A percentile compares a stretch with the other conserved stretches of the same genome.
These are phyloP conservation scores for Odontophorus gujanensis DNA, from an alignment of 2,113 vertebrate genomes.

Conservation along the genomic window DNA sequence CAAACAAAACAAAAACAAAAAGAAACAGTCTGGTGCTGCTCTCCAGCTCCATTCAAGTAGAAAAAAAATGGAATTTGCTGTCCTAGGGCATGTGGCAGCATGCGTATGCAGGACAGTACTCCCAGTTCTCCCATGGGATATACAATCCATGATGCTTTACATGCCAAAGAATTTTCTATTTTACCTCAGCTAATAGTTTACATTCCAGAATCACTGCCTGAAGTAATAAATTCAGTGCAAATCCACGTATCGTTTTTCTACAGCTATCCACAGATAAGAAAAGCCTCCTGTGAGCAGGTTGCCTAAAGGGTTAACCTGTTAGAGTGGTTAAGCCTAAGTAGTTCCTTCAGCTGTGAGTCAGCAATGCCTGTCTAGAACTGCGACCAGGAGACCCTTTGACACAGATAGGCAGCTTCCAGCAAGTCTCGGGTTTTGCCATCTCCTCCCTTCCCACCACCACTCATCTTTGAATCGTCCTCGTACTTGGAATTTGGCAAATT, in stretches of 20 bases:
- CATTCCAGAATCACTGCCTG: neutral
- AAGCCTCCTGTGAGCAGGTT: neutral
- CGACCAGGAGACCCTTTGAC: constrained; percentile 50
- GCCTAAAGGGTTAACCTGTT: constrained; percentile 20
- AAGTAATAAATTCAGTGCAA: neutral
- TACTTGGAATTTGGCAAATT: constrained; percentile 13
- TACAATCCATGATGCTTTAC: constrained; percentile 2
- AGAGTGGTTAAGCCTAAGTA: neutral
- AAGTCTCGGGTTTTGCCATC: constrained; percentile 23
- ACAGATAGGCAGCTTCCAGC: constrained; percentile 43
- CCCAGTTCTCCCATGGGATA: constrained; percentile 11
- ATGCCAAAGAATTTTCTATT: constrained; percentile 20
- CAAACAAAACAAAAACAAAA: neutral
- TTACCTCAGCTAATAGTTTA: constrained; percentile 1
- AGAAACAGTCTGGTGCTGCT: neutral
- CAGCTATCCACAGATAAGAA: neutral
- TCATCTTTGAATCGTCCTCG: constrained; percentile 2
- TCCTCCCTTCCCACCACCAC: neutral
- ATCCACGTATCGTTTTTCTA: neutral
- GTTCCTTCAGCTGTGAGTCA: constrained; percentile 61
- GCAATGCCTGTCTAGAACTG: constrained; percentile 56
- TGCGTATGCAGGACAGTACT: neutral
- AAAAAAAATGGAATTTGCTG: neutral
- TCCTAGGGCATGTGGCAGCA: neutral
- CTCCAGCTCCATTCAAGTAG: neutral